Evolutionary conservation across 2,797 vertebrate species (phyloP).

Genomic region (Micromesistius poutassou): DNA sequence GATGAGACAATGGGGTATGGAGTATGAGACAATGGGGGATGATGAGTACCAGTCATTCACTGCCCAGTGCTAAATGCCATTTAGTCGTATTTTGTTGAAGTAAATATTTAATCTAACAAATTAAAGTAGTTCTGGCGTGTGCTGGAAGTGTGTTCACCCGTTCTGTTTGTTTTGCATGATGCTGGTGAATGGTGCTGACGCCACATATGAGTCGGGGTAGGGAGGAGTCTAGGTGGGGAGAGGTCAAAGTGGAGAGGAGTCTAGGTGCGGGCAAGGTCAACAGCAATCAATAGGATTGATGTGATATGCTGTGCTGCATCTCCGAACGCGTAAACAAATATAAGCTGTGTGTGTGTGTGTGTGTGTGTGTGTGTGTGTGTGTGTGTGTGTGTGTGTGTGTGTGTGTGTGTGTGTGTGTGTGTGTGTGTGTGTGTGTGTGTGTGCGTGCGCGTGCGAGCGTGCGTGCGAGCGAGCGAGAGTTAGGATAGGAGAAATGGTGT

Average conservation of each 20-base stretch:
- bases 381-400: not conserved
- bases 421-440: not conserved
- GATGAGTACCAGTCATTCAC: no score
- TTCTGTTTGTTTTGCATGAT: not conserved
- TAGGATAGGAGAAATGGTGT: not conserved
- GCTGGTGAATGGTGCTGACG: no score
- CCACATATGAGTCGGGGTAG: not conserved
- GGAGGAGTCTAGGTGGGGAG: not conserved
- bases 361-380: not conserved
- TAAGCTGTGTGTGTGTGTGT: not conserved
- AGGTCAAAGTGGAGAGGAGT: not conserved
- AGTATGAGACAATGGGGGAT: no score
- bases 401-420: not conserved
- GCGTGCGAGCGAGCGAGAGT: not conserved
- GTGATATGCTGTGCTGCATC: not conserved
- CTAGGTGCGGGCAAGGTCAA: not conserved
- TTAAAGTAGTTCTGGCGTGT: not conserved
- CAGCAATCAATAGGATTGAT: not conserved
- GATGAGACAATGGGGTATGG: not conserved
- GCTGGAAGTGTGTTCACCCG: not conserved
- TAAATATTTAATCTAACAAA: conserved; percentile 5
- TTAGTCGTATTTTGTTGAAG: not conserved
- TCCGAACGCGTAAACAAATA: not conserved
- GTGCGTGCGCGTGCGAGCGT: not conserved
- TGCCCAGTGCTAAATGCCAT: not conserved